Conservation (phyloP, 2,113 vertebrate species). For the Sarotherodon lohbergeri region DNA sequence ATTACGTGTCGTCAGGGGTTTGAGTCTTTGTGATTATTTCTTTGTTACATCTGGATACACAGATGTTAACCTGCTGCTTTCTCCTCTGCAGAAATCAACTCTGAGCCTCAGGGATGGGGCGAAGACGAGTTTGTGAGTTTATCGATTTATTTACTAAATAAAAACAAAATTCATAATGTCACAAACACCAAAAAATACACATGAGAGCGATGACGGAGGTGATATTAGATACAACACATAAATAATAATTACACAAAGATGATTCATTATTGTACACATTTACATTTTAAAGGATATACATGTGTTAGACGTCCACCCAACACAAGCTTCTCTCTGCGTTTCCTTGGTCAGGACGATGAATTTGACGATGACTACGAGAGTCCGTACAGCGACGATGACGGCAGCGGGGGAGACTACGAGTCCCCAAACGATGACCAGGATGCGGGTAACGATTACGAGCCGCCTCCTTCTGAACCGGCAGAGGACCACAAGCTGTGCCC, state of each 20-base stretch:
- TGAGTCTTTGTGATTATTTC: not conserved
- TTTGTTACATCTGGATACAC: not conserved
- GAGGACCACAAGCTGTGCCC: slow-evolving; percentile 76
- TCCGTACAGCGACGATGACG: slow-evolving; percentile 70
- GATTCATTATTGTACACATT: not conserved
- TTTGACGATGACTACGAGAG: slow-evolving; percentile 86
- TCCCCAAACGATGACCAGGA: slow-evolving; percentile 75
- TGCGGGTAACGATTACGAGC: slow-evolving; percentile 80
- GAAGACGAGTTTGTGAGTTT: slow-evolving; percentile 71
- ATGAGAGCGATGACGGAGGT: not conserved
- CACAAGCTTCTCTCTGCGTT: not conserved
- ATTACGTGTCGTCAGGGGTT: not conserved
- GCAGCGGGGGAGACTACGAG: slow-evolving; percentile 83
- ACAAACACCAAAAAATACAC: not conserved
- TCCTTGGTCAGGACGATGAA: slow-evolving; percentile 19
- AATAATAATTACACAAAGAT: not conserved
- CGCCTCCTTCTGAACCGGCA: slow-evolving; percentile 78
- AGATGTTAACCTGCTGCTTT: not conserved
- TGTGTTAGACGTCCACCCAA: not conserved
- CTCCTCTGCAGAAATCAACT: slow-evolving; percentile 6
- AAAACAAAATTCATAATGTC: not conserved
- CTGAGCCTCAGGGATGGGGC: slow-evolving; percentile 77
- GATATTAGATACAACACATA: not conserved
- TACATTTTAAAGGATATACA: not conserved
- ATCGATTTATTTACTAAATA: not conserved